A percentile compares a stretch with the other conserved stretches of the same genome.
Conservation (phyloP, 1,140 invertebrate species). For the Lerema accius region DNA sequence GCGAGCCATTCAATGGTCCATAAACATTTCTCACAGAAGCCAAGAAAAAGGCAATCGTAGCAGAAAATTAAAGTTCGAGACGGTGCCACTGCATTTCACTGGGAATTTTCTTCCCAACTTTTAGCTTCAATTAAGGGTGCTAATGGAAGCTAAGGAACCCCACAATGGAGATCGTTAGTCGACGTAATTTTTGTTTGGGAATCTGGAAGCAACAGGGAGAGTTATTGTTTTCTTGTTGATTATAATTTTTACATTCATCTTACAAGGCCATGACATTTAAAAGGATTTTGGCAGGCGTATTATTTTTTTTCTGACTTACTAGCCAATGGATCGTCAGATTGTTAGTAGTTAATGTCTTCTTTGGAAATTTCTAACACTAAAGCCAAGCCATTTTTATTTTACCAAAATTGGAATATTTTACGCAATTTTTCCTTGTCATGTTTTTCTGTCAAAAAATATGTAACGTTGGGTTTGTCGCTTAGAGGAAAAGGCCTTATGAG, state of each 20-base stretch:
- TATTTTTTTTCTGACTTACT: no score
- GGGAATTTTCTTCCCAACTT: conserved; percentile 43
- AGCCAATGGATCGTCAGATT: no score
- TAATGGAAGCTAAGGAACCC: conserved; percentile 17
- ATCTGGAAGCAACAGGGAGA: conserved; percentile 7
- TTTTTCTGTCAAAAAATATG: no score
- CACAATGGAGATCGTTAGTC: conserved; percentile 20
- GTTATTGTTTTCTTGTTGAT: background rate
- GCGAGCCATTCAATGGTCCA: conserved; percentile 20
- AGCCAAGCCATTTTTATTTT: no score
- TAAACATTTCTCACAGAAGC: conserved; percentile 28
- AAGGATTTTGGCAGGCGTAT: no score
- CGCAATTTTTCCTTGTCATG: no score
- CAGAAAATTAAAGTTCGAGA: conserved; percentile 37
- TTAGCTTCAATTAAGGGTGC: conserved; percentile 50
- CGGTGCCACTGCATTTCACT: conserved; percentile 39
- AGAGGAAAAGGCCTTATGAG: no score
- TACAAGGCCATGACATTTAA: background rate
- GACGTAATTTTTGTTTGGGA: conserved; percentile 11
- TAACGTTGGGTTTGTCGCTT: no score
- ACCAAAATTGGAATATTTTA: no score
- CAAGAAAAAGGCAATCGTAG: conserved; percentile 38
- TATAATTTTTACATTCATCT: background rate
- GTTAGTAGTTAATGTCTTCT: no score
- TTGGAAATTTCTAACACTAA: no score